Base-by-base conservation (phyloP, 2,888 invertebrate genomes). In the Ophion ventricosus region DNA sequence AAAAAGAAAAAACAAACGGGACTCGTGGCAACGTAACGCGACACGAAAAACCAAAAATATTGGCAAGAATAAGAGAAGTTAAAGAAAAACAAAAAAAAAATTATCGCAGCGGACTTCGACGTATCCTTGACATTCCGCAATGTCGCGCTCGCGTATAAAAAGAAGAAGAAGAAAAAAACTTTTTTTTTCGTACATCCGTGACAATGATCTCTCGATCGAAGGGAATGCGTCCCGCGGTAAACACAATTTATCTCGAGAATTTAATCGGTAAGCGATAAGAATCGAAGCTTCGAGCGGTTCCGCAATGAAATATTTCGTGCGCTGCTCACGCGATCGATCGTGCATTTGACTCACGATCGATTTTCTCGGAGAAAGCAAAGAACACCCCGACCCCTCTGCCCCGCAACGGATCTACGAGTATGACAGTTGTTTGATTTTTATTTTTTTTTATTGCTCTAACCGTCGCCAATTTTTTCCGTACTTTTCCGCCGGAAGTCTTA, bases 321-420 rank as follows among this genome's bases (percentile, higher is more conserved):
- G 54, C 29, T 35, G 26, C 73, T 23, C 26, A 49, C 73, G 73
- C 43, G 59, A 73, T 69, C 35, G 23, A 72, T 25, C 57, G 72
- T 23, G 8, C 35, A 59, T 57, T 72, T 57, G 23, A 59, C 72
- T 35, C 14, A 7, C 57, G 14, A 72, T 35, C 54, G 54, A 75
- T 64, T 75, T 75, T 26, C 54, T 64, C 64, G 75, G 75, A 75
- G 75, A 75, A 75, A 75, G 75, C 64, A 35, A 56, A 64, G 64
- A 14, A 35, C 35, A 35, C 7, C 35, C n/a, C n/a, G n/a, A n/a
- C 35, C 23, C 25, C 35, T 49, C 61, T 20, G 2, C 14, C 40
- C 23, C 35, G 66, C 35, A 40, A 66, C 43, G 54, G 29, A 8
- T 43, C 25, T 26, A 26, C 26, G 35, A 26, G 69, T 54, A 26